Conservation (phyloP, 2,888 invertebrate species). For the Fragum sueziense region DNA sequence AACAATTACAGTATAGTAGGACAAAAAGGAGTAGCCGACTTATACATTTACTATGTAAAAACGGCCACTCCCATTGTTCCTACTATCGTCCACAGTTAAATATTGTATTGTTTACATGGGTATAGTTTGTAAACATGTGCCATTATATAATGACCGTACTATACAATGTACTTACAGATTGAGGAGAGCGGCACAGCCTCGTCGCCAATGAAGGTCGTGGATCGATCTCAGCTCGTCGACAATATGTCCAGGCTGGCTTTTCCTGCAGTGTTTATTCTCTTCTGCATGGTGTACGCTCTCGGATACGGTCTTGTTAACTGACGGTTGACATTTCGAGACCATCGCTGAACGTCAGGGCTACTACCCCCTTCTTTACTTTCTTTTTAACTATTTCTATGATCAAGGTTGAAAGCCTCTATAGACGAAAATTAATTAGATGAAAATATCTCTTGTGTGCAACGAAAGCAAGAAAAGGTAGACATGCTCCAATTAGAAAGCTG, state of each 20-base stretch:
- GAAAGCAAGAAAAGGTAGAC: too few species aligned
- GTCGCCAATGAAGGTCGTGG: not conserved
- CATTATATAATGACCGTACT: not conserved
- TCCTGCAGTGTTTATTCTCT: slow-evolving; percentile 1
- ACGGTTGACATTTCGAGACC: too few species aligned
- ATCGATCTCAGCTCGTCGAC: slow-evolving; percentile 5
- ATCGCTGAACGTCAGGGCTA: too few species aligned
- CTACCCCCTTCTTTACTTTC: too few species aligned
- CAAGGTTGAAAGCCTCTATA: too few species aligned
- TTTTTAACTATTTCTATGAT: not conserved
- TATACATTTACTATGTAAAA: not conserved
- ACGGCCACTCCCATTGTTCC: not conserved
- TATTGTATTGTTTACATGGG: too few species aligned
- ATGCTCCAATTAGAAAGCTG: too few species aligned
- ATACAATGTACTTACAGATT: not conserved
- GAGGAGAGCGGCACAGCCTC: not conserved
- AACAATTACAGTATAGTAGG: not conserved
- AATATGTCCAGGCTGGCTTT: slow-evolving; percentile 10
- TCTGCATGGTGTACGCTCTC: slow-evolving; percentile 1
- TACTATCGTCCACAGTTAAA: too few species aligned
- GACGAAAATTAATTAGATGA: too few species aligned
- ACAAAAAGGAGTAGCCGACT: not conserved
- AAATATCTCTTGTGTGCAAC: too few species aligned
- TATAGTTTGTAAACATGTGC: too few species aligned
- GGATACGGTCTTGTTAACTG: slow-evolving; percentile 1